phyloP scores from a whole-genome alignment of 2,113 vertebrate genomes.

The Chionis minor region DNA sequence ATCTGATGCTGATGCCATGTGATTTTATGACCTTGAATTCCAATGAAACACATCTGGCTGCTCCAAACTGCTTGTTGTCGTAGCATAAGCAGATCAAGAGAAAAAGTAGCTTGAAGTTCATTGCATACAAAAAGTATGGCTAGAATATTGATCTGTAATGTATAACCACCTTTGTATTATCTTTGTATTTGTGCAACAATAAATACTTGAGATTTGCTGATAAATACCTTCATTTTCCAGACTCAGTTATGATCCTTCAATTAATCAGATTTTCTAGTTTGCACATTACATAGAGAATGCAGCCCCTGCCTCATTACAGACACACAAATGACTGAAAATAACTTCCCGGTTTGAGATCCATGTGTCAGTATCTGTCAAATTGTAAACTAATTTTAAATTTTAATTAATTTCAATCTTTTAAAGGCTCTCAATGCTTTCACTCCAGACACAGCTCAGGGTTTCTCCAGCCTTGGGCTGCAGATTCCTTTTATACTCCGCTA shows the following conservation, averaged over 20 bases:
- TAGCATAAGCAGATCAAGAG: not conserved
- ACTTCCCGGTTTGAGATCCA: slow-evolving; percentile 28
- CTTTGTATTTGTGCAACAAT: not conserved
- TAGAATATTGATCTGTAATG: not conserved
- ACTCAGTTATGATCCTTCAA: not conserved
- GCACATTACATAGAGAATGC: not conserved
- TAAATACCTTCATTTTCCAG: not conserved
- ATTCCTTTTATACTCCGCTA: not conserved
- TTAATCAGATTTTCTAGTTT: slow-evolving; percentile 23
- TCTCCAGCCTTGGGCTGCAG: not conserved
- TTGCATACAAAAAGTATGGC: not conserved
- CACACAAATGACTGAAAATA: slow-evolving; percentile 24
- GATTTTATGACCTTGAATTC: not conserved
- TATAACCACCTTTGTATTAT: not conserved
- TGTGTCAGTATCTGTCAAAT: slow-evolving; percentile 29
- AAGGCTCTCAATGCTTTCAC: not conserved
- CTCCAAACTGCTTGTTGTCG: not conserved
- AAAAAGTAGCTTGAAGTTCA: not conserved
- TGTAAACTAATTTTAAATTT: slow-evolving; percentile 35
- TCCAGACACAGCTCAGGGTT: not conserved
- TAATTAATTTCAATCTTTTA: not conserved
- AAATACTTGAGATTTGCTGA: not conserved
- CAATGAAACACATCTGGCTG: not conserved
- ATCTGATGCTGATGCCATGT: not conserved
- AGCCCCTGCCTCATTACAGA: not conserved